Base-by-base conservation (phyloP, 2,888 invertebrate species). In the Anthophora plumipes region DNA sequence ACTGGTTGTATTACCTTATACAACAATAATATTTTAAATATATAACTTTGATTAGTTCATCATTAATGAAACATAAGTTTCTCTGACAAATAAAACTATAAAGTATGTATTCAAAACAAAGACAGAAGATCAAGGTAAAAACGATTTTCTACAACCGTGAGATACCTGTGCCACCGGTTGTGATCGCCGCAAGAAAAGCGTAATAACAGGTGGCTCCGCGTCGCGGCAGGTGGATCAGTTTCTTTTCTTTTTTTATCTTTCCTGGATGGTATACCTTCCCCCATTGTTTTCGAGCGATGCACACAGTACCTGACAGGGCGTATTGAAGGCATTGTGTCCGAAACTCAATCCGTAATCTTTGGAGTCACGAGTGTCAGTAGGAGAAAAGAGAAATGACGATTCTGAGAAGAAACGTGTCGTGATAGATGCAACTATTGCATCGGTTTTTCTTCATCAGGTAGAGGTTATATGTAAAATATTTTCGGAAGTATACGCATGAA, bases 121-220 rank as follows among this genome's bases (percentile, higher is more conserved):
- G 31, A 43, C 11, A 31, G 60, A 77, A 61, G 20, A 63, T 59
- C 50, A 61, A 71, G 61, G 61, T 55, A 39, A 46, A 54, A 52
- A 17, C 71, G 12, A 71, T 60, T 71, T 64, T 25, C 39, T 64
- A 41, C 20, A 43, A 66, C 11, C 60, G 43, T n/a, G 22, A 17
- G 57, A 48, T 71, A 80, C 66, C 71, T 71, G 66, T 79, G 66
- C 79, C 72, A 80, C 80, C 80, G 52, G 68, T 80, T 74, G 67
- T 14, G 48, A 73, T 46, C 50, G 43, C 50, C 67, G 67, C 54
- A 82, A 77, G 80, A 81, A 71, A 75, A 69, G 71, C 59, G 37
- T 76, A 77, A 80, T 85, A 90, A 89, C 90, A 90, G 91, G 91
- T 91, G 91, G 91, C 91, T 91, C 91, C 91, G 83, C 90, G 78